Evolutionary conservation across 2,113 vertebrate genomes (phyloP).

Genomic region (Mastomys natalensis): DNA sequence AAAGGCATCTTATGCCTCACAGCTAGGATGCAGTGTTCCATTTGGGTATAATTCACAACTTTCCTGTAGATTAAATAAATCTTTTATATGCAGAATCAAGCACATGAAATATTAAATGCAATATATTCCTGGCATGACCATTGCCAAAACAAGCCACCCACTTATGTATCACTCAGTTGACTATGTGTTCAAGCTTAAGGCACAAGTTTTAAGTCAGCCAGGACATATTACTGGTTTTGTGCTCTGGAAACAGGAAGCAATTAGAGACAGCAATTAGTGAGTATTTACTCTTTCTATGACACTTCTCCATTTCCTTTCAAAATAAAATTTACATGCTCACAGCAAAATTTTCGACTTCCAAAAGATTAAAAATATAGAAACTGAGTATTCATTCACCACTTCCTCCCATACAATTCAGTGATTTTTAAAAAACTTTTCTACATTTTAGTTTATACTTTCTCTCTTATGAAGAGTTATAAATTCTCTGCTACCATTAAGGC

Average conservation of each 20-base stretch:
- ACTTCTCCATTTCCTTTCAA: not conserved
- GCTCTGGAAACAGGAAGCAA: not conserved
- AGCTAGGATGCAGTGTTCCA: slow-evolving; percentile 66
- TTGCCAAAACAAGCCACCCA: slow-evolving; percentile 72
- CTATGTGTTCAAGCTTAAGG: slow-evolving; percentile 12
- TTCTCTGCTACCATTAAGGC: not conserved
- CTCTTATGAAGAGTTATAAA: not conserved
- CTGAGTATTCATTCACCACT: not conserved
- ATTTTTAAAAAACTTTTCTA: not conserved
- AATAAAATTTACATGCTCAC: not conserved
- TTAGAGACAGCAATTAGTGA: not conserved
- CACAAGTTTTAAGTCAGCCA: not conserved
- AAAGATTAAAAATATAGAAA: not conserved
- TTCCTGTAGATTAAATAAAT: slow-evolving; percentile 79
- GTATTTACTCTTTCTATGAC: not conserved
- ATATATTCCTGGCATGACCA: slow-evolving; percentile 67
- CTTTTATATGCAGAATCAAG: slow-evolving; percentile 80
- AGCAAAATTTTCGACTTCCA: not conserved
- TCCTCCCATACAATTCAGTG: not conserved
- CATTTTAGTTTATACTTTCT: not conserved
- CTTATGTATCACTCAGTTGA: slow-evolving; percentile 69
- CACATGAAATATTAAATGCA: slow-evolving; percentile 54
- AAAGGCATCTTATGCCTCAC: slow-evolving; percentile 59
- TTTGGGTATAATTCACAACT: slow-evolving; percentile 73
- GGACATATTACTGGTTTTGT: not conserved